phyloP scores from a whole-genome alignment of 2,888 invertebrate species.

The Machimus atricapillus region DNA sequence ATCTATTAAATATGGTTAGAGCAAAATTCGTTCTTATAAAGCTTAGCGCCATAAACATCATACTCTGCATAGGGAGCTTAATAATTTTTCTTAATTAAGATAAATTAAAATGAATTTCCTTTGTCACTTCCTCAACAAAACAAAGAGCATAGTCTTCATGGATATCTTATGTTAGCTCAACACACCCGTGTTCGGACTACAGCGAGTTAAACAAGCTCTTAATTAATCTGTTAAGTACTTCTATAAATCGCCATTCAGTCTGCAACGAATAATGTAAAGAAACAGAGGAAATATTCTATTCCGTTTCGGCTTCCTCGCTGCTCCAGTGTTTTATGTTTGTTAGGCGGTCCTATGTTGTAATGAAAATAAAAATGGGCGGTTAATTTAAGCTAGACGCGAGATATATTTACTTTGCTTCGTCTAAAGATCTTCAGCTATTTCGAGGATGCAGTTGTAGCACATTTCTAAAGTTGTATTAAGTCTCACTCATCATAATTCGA shows the following conservation, averaged over 20 bases:
- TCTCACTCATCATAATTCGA: background rate
- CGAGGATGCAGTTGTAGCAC: background rate
- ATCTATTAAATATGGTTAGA: background rate
- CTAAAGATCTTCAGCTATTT: background rate
- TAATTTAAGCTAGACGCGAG: background rate
- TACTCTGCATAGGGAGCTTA: background rate
- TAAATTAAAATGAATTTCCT: background rate
- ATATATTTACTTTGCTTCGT: background rate
- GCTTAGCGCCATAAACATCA: background rate
- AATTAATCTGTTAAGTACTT: background rate
- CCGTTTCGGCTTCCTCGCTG: background rate
- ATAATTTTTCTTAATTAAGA: background rate
- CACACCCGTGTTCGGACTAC: background rate
- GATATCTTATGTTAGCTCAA: background rate
- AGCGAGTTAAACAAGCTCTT: background rate
- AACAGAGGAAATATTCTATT: background rate
- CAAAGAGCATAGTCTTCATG: background rate
- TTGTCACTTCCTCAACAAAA: background rate
- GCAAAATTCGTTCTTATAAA: background rate
- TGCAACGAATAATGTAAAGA: background rate
- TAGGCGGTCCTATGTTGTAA: background rate
- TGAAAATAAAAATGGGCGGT: background rate
- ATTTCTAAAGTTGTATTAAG: background rate
- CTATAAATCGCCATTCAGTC: background rate
- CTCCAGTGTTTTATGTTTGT: background rate